Evolutionary conservation across 2,113 vertebrate genomes (phyloP), one percentile per base, ranked within the genome.

Genomic region (Fulica atra): DNA sequence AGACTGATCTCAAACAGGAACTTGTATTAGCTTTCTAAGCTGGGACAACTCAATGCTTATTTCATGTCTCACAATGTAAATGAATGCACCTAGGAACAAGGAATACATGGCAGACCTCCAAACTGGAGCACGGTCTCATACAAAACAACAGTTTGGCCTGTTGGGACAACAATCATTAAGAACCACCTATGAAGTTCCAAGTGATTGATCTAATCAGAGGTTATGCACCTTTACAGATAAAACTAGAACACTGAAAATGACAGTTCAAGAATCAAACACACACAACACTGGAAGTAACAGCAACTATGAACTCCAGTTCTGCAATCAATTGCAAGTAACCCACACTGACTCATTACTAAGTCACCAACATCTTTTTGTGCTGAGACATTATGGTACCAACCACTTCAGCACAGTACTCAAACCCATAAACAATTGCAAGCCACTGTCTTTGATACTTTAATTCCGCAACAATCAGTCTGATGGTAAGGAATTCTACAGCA

Each of bases 301-400:
- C 89, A 63, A 60, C 31, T 15, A 51, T 63, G 31, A 86, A 70
- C 33, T 86, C 25, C 51, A 92, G 33, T 81, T 93, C 76, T 71
- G 65, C 69, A 87, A 21, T 48, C 35, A 71, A 46, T 42, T 64
- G 63, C 72, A 69, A 7, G 40, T 40, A 73, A 80, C n/a, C 59
- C 59, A 69, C 38, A 48, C 33, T 80, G 79, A 76, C 66, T 96
- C 90, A 94, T 42, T 87, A 42, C 17, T 53, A 88, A 82, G 24
- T 85, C 70, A 91, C 68, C 80, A 50, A 36, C 46, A 88, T 54
- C 54, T 74, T 70, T 24, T 86, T 86, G 70, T 92, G 51, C 72
- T 53, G 51, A 90, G n/a, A 81, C 36, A 51, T 59, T 42, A 80
- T 20, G 46, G 56, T 59, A 53, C 77, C 42, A 66, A 23, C 56